phyloP scores from a whole-genome alignment of 2,797 vertebrate species.

The Eulemur rubriventer region DNA sequence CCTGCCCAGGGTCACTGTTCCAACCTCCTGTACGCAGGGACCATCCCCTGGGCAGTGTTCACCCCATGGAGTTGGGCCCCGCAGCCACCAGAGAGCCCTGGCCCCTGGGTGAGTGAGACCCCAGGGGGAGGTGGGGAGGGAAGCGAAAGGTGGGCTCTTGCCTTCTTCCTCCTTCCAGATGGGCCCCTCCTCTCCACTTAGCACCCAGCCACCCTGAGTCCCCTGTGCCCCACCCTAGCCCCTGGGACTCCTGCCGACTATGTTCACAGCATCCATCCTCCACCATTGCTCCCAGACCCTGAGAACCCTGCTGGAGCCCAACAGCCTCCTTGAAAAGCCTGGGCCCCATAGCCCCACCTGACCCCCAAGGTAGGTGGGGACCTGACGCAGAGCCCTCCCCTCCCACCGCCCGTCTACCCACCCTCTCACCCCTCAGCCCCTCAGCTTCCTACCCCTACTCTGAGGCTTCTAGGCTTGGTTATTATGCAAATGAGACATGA shows the following conservation, averaged over 20 bases:
- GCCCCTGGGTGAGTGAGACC: constrained; percentile 39
- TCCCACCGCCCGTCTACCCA: not conserved
- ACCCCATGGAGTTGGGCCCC: not conserved
- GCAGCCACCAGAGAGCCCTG: not conserved
- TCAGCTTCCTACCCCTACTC: not conserved
- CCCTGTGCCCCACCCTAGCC: constrained; percentile 79
- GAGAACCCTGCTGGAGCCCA: constrained; percentile 14
- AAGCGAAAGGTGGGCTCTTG: not conserved
- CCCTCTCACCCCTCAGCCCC: not conserved
- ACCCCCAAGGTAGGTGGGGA: not conserved
- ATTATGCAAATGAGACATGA: not conserved
- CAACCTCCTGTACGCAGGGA: not conserved
- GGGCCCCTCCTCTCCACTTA: constrained; percentile 50
- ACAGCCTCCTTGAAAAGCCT: constrained; percentile 25
- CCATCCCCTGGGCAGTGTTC: not conserved
- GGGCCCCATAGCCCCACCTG: not conserved
- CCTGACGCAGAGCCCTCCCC: no score
- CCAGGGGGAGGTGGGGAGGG: not conserved
- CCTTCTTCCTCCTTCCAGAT: not conserved
- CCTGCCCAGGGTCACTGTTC: not conserved
- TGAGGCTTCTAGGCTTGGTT: not conserved
- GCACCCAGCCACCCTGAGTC: constrained; percentile 84
- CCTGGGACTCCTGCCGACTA: constrained; percentile 89
- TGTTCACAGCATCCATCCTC: not conserved
- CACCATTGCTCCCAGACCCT: not conserved